These are phyloP conservation scores for Yponomeuta plumbellus DNA, from an alignment of 2,888 invertebrate genomes.

Conservation along the genomic window DNA sequence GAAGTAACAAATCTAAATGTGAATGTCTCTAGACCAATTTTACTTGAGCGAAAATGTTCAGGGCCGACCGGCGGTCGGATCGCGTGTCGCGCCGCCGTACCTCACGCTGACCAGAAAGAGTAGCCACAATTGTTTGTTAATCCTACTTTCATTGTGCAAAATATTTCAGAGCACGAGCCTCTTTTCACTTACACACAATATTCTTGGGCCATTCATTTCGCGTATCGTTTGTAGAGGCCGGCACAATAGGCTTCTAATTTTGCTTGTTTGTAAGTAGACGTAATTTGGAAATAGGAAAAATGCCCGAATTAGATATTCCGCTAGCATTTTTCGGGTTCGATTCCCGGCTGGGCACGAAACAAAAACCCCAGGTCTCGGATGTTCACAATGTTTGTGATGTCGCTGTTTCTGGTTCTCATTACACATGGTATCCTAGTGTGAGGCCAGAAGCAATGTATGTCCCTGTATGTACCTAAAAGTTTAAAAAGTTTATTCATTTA, in stretches of 20 bases:
- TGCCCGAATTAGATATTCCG: neutral
- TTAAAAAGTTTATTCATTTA: too few relatives aligned
- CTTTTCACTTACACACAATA: constrained; percentile 16
- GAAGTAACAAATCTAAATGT: too few relatives aligned
- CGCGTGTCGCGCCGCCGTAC: constrained; percentile 58
- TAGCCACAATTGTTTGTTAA: constrained; percentile 65
- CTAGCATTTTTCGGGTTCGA: neutral
- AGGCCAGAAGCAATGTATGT: too few relatives aligned
- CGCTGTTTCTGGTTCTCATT: too few relatives aligned
- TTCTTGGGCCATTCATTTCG: constrained; percentile 13
- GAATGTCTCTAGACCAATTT: neutral
- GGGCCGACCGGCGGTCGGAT: constrained; percentile 31
- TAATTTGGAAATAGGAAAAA: constrained; percentile 10
- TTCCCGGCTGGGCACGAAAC: too few relatives aligned
- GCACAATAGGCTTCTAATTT: constrained; percentile 12
- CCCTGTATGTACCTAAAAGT: too few relatives aligned
- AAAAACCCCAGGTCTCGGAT: too few relatives aligned
- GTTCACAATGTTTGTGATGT: too few relatives aligned
- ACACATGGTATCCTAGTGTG: too few relatives aligned
- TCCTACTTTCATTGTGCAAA: constrained; percentile 58
- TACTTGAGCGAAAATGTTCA: neutral
- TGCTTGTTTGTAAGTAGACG: constrained; percentile 11
- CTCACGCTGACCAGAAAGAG: constrained; percentile 53
- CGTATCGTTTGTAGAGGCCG: constrained; percentile 14
- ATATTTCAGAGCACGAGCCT: constrained; percentile 36